Conservation (phyloP, 2,797 vertebrate species). For the Chiroxiphia lanceolata region DNA sequence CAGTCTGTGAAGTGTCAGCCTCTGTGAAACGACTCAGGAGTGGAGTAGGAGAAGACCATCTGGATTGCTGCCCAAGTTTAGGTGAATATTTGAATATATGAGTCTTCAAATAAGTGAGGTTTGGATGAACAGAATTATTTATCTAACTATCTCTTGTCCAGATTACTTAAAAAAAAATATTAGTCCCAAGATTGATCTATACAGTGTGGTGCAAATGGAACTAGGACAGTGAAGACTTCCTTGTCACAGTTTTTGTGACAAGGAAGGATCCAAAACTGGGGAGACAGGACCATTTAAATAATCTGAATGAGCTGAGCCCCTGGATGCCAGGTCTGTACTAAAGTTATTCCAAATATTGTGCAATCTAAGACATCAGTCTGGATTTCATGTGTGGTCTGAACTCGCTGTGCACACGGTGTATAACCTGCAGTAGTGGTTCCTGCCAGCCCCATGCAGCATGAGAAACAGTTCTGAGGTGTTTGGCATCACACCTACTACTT, state of each 20-base stretch:
- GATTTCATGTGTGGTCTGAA: not conserved
- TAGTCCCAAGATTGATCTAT: not conserved
- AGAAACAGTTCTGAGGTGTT: not conserved
- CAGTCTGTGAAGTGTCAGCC: not conserved
- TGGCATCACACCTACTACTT: not conserved
- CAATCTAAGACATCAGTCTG: not conserved
- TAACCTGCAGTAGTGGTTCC: not conserved
- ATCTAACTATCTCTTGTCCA: not conserved
- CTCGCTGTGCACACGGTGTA: fast-evolving
- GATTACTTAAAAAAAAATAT: not conserved
- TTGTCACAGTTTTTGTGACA: not conserved
- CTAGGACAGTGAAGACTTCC: not conserved
- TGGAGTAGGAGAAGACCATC: not conserved
- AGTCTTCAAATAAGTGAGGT: not conserved
- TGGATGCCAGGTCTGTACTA: not conserved
- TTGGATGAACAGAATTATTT: not conserved
- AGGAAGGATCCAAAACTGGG: not conserved
- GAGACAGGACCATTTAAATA: not conserved
- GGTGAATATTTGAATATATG: not conserved
- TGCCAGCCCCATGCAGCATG: not conserved
- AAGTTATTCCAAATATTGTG: not conserved
- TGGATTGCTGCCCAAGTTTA: not conserved
- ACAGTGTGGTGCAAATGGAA: not conserved
- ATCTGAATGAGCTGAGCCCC: not conserved
- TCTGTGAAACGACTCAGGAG: not conserved